Evolutionary conservation across 2,888 invertebrate species (phyloP), one percentile per base, ranked within the genome.

Genomic region (Trypoxylon attenuatum): DNA sequence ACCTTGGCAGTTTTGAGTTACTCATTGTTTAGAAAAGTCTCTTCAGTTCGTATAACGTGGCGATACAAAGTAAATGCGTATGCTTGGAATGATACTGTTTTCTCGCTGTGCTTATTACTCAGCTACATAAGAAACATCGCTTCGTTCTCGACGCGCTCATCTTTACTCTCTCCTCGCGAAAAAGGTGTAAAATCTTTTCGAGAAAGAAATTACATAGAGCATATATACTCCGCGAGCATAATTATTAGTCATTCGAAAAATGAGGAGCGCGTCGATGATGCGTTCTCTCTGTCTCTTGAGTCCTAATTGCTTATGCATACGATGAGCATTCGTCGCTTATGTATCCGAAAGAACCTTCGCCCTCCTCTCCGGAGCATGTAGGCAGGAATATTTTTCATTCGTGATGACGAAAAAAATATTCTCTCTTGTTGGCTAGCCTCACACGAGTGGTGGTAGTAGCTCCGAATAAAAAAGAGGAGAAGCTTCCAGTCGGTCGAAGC

Each of bases 41-140:
- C 62, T 63, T 74, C 73, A 53, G 55, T 64, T 54, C 57, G 61
- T 60, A 23, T 61, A 72, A 58, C 49, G 10, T 69, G 71, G 51
- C 56, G 61, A 70, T 75, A 73, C 65, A 73, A 78, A 70, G 66
- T 82, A 82, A 83, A 82, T 82, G 81, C 82, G 76, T 80, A 76
- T 71, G 76, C 78, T 78, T 82, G 83, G 82, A 84, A 84, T 82
- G 82, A 79, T 80, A 77, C 74, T 71, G 76, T 77, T 71, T 45
- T 66, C 39, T 38, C 33, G 16, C 19, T 25, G 2, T 18, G 33
- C 23, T 43, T 50, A 53, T 42, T 29, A 51, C 66, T 75, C 70
- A 67, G 57, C 27, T 18, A 49, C 18, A 69, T 66, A 70, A 50
- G 52, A 56, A 65, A 47, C 43, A 58, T 25, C 10, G 5, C 42